Evolutionary conservation across 2,888 invertebrate species (phyloP).

Genomic region (Andrena bicolor): DNA sequence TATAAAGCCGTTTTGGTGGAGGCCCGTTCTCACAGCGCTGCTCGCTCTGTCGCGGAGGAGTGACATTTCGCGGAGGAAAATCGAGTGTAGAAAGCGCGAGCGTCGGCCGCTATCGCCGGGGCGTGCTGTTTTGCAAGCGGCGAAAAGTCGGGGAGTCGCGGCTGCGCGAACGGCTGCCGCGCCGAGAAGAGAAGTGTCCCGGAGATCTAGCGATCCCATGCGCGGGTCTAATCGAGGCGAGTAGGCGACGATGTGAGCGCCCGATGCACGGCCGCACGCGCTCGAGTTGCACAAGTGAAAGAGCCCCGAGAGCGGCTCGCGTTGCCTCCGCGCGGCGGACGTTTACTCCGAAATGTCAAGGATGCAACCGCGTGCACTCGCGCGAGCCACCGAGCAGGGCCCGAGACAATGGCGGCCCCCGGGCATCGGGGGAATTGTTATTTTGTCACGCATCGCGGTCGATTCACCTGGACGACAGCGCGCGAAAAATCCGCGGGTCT

Average conservation of each 20-base stretch:
- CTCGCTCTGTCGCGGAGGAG: conserved; percentile 9
- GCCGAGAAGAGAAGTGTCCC: not conserved
- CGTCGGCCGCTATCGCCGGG: conserved; percentile 6
- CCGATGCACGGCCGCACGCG: conserved; percentile 51
- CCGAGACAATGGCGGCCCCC: conserved; percentile 67
- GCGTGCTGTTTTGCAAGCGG: conserved; percentile 64
- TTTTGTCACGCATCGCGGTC: conserved; percentile 72
- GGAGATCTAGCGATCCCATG: conserved; percentile 56
- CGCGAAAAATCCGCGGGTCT: conserved; percentile 39
- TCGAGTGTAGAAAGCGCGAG: conserved; percentile 57
- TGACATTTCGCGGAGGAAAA: conserved; percentile 71
- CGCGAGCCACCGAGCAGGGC: conserved; percentile 34
- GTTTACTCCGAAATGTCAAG: conserved; percentile 79
- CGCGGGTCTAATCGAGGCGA: conserved; percentile 65
- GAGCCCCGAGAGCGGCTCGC: conserved; percentile 58
- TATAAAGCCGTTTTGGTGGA: conserved; percentile 62
- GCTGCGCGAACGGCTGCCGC: not conserved
- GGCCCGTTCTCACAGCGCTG: conserved; percentile 54
- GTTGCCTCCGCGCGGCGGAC: conserved; percentile 51
- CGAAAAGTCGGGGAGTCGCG: conserved; percentile 56
- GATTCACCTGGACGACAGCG: conserved; percentile 23
- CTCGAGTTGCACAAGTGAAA: conserved; percentile 80
- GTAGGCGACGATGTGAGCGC: conserved; percentile 72
- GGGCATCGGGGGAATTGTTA: conserved; percentile 69
- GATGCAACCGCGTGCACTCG: conserved; percentile 74